A percentile compares a stretch with the other conserved stretches of the same genome.
Evolutionary conservation across 2,797 vertebrate genomes (phyloP).

Genomic region (Passerculus sandwichensis): DNA sequence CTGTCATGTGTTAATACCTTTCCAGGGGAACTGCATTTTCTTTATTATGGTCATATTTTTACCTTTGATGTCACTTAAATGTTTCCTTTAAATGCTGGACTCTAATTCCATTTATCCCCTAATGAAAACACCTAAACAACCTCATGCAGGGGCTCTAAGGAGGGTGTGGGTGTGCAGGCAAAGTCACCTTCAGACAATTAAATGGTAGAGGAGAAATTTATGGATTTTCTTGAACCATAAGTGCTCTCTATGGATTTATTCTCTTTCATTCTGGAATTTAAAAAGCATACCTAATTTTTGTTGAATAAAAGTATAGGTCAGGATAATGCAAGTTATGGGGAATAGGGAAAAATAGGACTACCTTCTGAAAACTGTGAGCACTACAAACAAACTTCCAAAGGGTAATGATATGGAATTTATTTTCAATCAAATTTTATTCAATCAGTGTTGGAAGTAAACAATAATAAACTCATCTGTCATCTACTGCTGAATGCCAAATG

Average conservation of each 20-base stretch:
- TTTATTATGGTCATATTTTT: conserved; percentile 22
- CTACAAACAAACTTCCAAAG: neutral
- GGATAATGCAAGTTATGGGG: neutral
- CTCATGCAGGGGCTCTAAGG: neutral
- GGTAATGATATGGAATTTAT: neutral
- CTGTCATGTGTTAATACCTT: neutral
- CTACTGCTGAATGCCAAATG: neutral
- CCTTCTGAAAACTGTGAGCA: neutral
- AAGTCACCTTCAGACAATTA: neutral
- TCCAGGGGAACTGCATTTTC: neutral
- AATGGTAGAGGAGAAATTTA: neutral
- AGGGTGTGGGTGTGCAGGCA: neutral
- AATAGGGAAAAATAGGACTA: neutral
- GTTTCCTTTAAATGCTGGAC: neutral
- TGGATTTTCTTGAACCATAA: neutral
- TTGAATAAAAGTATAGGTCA: neutral
- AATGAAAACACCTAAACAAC: conserved; percentile 20
- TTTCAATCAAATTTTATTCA: neutral
- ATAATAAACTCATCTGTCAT: neutral
- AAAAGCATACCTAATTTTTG: neutral
- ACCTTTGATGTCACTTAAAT: neutral
- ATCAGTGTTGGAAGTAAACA: conserved; percentile 1
- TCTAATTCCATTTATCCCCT: neutral
- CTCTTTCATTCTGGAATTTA: neutral
- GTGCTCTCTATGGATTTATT: neutral